A percentile compares a stretch with the other conserved stretches of the same genome.
These are phyloP conservation scores for Episyrphus balteatus DNA, from an alignment of 1,140 invertebrate genomes.

Conservation along the genomic window DNA sequence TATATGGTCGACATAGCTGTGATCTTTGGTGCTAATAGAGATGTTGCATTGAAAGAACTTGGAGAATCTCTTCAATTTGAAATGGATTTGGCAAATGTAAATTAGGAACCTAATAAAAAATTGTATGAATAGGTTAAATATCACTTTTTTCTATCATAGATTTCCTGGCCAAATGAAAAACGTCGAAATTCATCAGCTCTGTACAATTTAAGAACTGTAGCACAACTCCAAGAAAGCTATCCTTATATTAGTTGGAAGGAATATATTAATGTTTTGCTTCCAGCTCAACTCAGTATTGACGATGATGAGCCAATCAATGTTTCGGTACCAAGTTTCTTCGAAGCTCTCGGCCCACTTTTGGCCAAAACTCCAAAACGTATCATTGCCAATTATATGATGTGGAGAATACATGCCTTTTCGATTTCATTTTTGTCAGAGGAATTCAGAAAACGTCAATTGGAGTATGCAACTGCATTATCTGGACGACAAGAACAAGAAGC, in stretches of 20 bases:
- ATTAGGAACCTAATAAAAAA: slow-evolving; percentile 18
- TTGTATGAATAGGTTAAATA: background rate
- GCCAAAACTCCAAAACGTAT: slow-evolving; percentile 40
- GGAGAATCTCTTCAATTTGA: slow-evolving; percentile 81
- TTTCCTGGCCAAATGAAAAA: slow-evolving; percentile 80
- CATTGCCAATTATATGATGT: slow-evolving; percentile 70
- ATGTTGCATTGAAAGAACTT: slow-evolving; percentile 60
- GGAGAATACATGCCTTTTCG: slow-evolving; percentile 61
- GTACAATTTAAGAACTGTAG: slow-evolving; percentile 82
- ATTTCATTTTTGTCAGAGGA: slow-evolving; percentile 64
- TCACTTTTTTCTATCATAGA: slow-evolving; percentile 43
- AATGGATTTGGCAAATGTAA: slow-evolving; percentile 85
- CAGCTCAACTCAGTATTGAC: slow-evolving; percentile 45
- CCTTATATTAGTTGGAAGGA: slow-evolving; percentile 44
- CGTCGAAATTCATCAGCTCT: slow-evolving; percentile 79
- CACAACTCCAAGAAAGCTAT: slow-evolving; percentile 59
- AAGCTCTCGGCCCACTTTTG: slow-evolving; percentile 48
- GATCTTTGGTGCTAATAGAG: slow-evolving; percentile 69
- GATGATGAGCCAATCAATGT: slow-evolving; percentile 68
- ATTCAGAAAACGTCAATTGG: slow-evolving; percentile 56
- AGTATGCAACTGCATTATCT: slow-evolving; percentile 60
- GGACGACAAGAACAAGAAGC: slow-evolving; percentile 64
- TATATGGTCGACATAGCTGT: slow-evolving; percentile 83
- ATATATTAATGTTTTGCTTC: slow-evolving; percentile 69
- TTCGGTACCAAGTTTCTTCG: slow-evolving; percentile 65